phyloP scores from a whole-genome alignment of 2,888 invertebrate species.

The Phragmatobia fuliginosa region DNA sequence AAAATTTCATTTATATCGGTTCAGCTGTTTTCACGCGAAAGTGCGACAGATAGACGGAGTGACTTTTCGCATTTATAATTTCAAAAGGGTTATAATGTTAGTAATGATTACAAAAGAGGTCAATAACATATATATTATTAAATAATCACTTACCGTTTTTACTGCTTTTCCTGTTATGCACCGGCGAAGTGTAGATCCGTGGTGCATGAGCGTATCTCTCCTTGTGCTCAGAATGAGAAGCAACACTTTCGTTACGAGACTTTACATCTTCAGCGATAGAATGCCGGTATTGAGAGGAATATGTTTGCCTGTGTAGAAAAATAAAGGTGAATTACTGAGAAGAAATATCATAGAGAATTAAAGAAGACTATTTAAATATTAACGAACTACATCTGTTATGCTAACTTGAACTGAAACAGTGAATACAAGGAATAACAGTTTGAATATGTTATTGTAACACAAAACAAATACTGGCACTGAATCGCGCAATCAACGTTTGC shows the following conservation, averaged over 20 bases:
- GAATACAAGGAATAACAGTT: not conserved
- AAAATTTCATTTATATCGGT: no score
- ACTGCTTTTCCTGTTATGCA: constrained; percentile 75
- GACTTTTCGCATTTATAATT: no score
- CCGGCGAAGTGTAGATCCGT: constrained; percentile 81
- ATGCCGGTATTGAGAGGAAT: constrained; percentile 78
- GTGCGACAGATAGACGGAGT: no score
- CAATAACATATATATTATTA: no score
- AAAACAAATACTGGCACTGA: not conserved
- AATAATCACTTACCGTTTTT: constrained; percentile 72
- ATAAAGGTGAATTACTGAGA: not conserved
- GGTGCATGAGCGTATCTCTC: constrained; percentile 80
- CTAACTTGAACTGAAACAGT: no score
- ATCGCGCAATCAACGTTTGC: not conserved
- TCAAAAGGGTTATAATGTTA: no score
- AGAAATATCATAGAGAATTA: no score
- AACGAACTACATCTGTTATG: not conserved
- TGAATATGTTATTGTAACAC: not conserved
- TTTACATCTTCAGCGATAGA: constrained; percentile 82
- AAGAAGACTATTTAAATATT: not conserved
- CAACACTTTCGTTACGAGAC: constrained; percentile 77
- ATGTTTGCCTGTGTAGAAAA: constrained; percentile 67
- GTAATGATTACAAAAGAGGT: no score
- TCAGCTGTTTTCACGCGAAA: no score
- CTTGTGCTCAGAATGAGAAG: constrained; percentile 76